Evolutionary conservation across 2,797 vertebrate genomes (phyloP), one percentile per base, ranked within the genome.

Genomic region (Chelon labrosus): DNA sequence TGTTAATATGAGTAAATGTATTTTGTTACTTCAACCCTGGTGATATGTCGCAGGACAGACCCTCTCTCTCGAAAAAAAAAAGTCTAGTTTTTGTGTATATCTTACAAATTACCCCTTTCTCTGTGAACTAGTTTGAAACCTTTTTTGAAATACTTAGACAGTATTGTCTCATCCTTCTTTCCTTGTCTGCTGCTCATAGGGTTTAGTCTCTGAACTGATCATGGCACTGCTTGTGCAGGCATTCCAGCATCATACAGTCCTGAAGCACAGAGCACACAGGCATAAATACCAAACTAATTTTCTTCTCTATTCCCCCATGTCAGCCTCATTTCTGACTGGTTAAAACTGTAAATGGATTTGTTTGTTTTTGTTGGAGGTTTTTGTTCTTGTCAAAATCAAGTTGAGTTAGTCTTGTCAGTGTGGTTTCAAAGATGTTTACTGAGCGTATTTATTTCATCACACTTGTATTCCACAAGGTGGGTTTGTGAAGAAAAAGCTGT

Each of bases 121-220:
- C n/a, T 47, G 46, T 19, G n/a, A 47, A 47, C 7, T 47, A n/a
- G 44, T 47, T n/a, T 47, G 44, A 19, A 47, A 47, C 17, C 44
- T 47, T 19, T 35, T 19, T 47, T n/a, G 44, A 46, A 46, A 17
- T 47, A 17, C 22, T 25, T 20, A 12, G 10, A 51, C 49, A 51
- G 10, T 13, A n/a, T 1, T 46, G 38, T 19, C 7, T 54, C n/a
- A 3, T 19, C 17, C 17, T 47, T 47, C 17, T 19, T 47, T 19
- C n/a, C 17, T 46, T 61, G 52, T 53, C 41, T 63, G 17, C 44
- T 12, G 41, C 19, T 54, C 12, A 11, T 25, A 10, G 17, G 58
- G 39, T 68, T 69, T 50, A 51, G 35, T 60, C 20, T 59, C 9
- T 25, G 65, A 60, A 44, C 42, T 44, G 59, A 59, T 59, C 37